Evolutionary conservation across 2,113 vertebrate genomes (phyloP).

Genomic region (Myiozetetes cayanensis): DNA sequence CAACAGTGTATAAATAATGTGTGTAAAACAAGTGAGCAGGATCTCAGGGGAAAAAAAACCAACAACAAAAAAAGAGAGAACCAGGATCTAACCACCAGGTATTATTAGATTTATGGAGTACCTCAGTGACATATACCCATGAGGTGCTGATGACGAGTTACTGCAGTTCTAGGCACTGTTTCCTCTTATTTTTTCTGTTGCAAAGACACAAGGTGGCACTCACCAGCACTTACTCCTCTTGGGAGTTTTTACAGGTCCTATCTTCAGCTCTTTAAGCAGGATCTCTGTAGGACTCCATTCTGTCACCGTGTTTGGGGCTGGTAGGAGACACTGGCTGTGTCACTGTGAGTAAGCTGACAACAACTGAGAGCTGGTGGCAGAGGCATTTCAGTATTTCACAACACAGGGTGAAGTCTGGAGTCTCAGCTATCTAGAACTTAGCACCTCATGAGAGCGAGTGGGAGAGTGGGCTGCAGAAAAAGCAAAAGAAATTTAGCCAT

Average conservation of each 20-base stretch:
- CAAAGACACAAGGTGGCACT: background rate
- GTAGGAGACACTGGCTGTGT: background rate
- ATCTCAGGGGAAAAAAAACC: background rate
- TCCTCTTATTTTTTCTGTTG: background rate
- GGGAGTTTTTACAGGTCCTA: background rate
- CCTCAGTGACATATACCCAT: background rate
- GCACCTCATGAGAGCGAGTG: background rate
- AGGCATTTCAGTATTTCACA: background rate
- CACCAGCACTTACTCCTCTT: background rate
- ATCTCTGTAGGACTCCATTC: background rate
- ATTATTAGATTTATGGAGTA: background rate
- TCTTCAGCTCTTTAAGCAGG: background rate
- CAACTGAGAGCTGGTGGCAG: background rate
- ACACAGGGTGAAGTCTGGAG: background rate
- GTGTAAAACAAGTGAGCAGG: background rate
- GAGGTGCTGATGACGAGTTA: background rate
- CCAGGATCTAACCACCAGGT: background rate
- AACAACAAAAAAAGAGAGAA: background rate
- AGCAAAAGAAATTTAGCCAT: background rate
- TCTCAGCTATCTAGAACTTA: background rate
- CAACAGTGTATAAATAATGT: background rate
- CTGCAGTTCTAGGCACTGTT: background rate
- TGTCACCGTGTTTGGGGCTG: background rate
- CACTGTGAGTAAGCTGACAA: background rate
- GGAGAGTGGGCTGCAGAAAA: background rate